Percentiles rank a stretch among this genome's conserved stretches.
Evolutionary conservation across 2,888 invertebrate species (phyloP).

Genomic region (Drosophila ochracea): DNA sequence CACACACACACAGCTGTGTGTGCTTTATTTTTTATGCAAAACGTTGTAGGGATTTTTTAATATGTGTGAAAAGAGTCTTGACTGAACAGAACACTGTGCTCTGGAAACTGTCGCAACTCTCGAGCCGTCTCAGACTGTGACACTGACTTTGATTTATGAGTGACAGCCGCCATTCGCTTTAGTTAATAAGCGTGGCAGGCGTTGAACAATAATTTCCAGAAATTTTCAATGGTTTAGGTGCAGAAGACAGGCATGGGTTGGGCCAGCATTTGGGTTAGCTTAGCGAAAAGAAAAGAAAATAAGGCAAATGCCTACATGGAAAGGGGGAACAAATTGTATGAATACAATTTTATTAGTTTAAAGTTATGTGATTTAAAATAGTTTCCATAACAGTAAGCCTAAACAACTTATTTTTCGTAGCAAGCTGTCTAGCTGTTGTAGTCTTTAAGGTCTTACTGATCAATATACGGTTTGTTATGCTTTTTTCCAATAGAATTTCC

Average conservation of each 20-base stretch:
- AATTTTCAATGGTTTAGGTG: background rate
- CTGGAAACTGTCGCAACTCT: conserved; percentile 52
- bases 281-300: background rate
- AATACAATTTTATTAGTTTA: background rate
- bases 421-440: conserved; percentile 1
- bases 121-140: conserved; percentile 31
- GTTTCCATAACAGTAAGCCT: background rate
- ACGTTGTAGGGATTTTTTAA: conserved; percentile 77
- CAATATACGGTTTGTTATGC: conserved; percentile 23
- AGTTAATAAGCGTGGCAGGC: conserved; percentile 73
- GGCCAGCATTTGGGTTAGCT: background rate
- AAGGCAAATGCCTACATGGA: background rate
- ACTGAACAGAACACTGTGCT: conserved; percentile 30
- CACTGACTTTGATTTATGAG: conserved; percentile 50
- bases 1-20: conserved; percentile 7
- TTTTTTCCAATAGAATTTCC: conserved; percentile 13
- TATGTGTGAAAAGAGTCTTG: conserved; percentile 64
- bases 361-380: background rate
- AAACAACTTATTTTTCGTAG: background rate
- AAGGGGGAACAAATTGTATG: background rate
- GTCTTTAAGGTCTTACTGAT: conserved; percentile 18
- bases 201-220: conserved; percentile 43
- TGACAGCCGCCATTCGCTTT: conserved; percentile 66
- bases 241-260: conserved; percentile 5
- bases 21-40: conserved; percentile 79